phyloP scores from a whole-genome alignment of 1,140 invertebrate species.

The Paraescarpia echinospica region DNA sequence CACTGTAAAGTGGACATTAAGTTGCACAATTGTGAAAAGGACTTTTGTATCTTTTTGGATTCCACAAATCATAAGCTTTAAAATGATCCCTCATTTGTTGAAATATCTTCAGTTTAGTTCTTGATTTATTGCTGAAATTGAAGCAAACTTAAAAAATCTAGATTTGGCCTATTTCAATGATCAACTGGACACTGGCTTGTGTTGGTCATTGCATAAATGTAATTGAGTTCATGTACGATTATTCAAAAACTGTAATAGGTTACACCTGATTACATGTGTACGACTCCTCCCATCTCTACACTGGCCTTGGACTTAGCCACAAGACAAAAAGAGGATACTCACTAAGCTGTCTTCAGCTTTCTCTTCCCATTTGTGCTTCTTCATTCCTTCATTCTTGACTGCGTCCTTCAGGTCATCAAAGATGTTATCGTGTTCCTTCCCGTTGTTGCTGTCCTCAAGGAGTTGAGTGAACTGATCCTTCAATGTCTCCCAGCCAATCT shows the following conservation, averaged over 20 bases:
- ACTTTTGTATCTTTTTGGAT: too few relatives aligned
- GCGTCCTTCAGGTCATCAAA: constrained; percentile 87
- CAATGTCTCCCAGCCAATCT: constrained; percentile 84
- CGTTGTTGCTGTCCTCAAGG: constrained; percentile 68
- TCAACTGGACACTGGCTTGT: too few relatives aligned
- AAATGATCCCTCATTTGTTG: too few relatives aligned
- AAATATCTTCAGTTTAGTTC: too few relatives aligned
- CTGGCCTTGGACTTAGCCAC: not conserved
- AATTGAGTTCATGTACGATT: not conserved
- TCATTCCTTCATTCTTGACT: constrained; percentile 83
- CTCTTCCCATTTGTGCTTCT: constrained; percentile 89
- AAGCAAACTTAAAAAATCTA: too few relatives aligned
- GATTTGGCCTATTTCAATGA: too few relatives aligned
- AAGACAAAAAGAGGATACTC: constrained; percentile 27
- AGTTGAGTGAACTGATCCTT: constrained; percentile 81
- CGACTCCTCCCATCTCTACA: not conserved
- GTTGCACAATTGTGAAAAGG: too few relatives aligned
- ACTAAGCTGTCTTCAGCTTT: constrained; percentile 71
- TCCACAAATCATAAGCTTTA: too few relatives aligned
- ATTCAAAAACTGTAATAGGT: too few relatives aligned
- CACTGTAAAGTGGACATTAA: too few relatives aligned
- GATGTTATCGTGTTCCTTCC: constrained; percentile 80
- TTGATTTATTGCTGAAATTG: too few relatives aligned
- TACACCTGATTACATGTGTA: too few relatives aligned
- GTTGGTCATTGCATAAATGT: not conserved